Percentiles rank a stretch among this genome's conserved stretches.
phyloP scores from a whole-genome alignment of 37 sponge, comb jelly and placozoan genomes.

The Diacarnus erythraeanus region DNA sequence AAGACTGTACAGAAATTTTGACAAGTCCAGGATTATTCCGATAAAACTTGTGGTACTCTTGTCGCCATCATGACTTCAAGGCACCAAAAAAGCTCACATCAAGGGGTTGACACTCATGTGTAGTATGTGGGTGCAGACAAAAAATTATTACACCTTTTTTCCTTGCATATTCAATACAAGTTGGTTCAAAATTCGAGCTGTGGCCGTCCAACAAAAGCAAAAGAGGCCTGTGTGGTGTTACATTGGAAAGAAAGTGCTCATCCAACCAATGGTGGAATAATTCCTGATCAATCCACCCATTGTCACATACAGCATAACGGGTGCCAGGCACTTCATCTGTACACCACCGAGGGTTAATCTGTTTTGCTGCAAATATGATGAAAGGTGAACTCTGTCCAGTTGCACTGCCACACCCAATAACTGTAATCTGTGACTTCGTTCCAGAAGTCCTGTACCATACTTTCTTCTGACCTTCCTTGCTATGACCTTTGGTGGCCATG shows the following conservation, averaged over 20 bases:
- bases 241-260: conserved; percentile 53
- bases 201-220: conserved; percentile 65
- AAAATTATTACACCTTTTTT: conserved; percentile 43
- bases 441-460: conserved; percentile 6
- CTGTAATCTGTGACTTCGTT: conserved; percentile 10
- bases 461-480: conserved; percentile 14
- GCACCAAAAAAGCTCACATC: conserved; percentile 31
- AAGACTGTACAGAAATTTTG: too few species aligned
- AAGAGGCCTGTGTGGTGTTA: conserved; percentile 32
- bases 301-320: conserved; percentile 1
- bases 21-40: too few species aligned
- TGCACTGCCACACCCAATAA: conserved; percentile 22
- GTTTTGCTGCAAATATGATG: conserved; percentile 16
- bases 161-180: conserved; percentile 9
- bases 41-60: conserved; percentile 18
- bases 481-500: conserved; percentile 14
- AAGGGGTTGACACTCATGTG: conserved; percentile 38
- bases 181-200: conserved; percentile 49
- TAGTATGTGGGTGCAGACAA: conserved; percentile 60
- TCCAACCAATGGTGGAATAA: conserved; percentile 52
- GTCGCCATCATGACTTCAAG: conserved; percentile 27
- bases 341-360: conserved; percentile 5
- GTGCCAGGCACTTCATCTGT: conserved; percentile 48
- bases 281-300: conserved; percentile 43
- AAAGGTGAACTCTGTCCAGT: conserved; percentile 21